A percentile compares a stretch with the other conserved stretches of the same genome.
Conservation (phyloP, 2,797 vertebrate genomes). For the Cottoperca gobio region DNA sequence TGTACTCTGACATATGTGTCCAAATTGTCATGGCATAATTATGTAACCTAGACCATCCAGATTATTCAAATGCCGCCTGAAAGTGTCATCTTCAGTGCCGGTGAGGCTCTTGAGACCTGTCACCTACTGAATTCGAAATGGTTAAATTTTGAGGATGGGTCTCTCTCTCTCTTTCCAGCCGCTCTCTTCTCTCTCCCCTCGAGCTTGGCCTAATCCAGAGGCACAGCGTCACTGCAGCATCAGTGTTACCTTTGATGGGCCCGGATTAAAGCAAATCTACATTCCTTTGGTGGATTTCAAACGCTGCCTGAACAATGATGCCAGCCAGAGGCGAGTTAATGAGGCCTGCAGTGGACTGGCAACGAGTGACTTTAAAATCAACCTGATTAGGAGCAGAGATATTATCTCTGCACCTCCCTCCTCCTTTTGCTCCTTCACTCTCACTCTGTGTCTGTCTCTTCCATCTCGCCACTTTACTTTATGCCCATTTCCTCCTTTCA, state of each 20-base stretch:
- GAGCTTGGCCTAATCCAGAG: conserved; percentile 83
- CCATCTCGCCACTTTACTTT: conserved; percentile 41
- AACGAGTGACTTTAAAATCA: conserved; percentile 89
- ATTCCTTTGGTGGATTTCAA: conserved; percentile 95
- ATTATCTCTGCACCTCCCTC: conserved; percentile 65
- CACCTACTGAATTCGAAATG: conserved; percentile 81
- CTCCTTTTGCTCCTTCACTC: conserved; percentile 62
- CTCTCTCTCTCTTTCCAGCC: conserved; percentile 34
- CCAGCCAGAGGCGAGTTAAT: conserved; percentile 92
- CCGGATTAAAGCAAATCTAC: conserved; percentile 94
- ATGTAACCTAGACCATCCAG: conserved; percentile 86
- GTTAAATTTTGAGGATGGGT: conserved; percentile 77
- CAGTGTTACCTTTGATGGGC: conserved; percentile 91
- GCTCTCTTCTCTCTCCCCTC: conserved; percentile 51
- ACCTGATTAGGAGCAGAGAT: conserved; percentile 86
- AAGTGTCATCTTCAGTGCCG: conserved; percentile 82
- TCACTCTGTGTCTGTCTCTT: conserved; percentile 30
- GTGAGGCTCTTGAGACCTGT: conserved; percentile 81
- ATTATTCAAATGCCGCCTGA: conserved; percentile 86
- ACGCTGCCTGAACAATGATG: conserved; percentile 91
- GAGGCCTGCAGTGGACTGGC: conserved; percentile 88
- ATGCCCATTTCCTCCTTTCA: conserved; percentile 53
- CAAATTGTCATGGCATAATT: conserved; percentile 88
- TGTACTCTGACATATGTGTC: conserved; percentile 81
- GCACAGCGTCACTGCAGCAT: conserved; percentile 81